phyloP scores from a whole-genome alignment of 2,888 invertebrate species.

The Ectobius pallidus region DNA sequence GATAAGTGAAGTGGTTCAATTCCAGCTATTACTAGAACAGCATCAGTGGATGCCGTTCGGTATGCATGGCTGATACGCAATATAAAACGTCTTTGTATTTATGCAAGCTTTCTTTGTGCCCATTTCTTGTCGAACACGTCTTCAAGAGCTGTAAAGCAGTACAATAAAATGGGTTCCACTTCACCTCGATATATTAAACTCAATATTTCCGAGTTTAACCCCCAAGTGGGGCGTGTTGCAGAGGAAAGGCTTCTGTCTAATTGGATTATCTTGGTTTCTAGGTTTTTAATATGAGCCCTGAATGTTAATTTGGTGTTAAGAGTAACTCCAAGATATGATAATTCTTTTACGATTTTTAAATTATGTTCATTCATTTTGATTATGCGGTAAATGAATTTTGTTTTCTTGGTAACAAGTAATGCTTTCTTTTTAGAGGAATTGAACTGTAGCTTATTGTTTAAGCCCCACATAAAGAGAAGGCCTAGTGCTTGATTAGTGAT shows the following conservation, averaged over 20 bases:
- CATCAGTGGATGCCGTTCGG: background rate
- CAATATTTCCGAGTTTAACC: background rate
- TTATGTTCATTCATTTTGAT: background rate
- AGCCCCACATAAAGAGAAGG: no score
- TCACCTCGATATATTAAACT: background rate
- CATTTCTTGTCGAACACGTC: background rate
- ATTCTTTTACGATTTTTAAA: background rate
- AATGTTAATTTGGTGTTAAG: background rate
- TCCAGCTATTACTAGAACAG: background rate
- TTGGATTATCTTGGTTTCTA: background rate
- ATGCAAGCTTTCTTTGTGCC: background rate
- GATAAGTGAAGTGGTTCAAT: constrained; percentile 1
- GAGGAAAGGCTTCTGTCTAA: background rate
- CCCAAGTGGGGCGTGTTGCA: background rate
- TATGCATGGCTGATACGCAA: background rate
- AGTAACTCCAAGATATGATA: background rate
- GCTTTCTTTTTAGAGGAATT: background rate
- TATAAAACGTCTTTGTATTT: background rate
- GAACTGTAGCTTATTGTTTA: background rate
- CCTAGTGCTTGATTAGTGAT: no score
- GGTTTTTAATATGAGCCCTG: background rate
- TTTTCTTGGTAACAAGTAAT: background rate
- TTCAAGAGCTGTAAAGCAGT: background rate
- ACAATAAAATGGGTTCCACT: background rate
- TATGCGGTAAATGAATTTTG: background rate